Conservation (phyloP, 2,888 invertebrate genomes). For the Synanthedon formicaeformis region DNA sequence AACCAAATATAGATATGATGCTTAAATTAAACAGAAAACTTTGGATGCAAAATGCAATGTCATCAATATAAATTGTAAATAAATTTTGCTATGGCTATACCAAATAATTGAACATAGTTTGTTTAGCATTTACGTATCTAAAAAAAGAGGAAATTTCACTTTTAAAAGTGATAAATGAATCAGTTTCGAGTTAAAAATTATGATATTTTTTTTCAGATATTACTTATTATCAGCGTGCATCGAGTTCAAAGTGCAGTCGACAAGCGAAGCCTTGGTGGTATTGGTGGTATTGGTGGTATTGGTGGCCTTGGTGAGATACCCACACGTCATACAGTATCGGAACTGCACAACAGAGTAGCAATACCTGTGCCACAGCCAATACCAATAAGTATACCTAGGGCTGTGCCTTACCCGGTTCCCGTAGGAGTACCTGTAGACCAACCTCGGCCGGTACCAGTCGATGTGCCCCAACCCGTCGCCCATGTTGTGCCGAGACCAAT, state of each 20-base stretch:
- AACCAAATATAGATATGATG: too few relatives aligned
- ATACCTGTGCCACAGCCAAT: constrained; percentile 66
- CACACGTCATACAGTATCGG: constrained; percentile 46
- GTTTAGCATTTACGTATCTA: too few relatives aligned
- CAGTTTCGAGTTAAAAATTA: too few relatives aligned
- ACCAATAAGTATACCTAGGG: constrained; percentile 57
- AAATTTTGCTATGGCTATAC: too few relatives aligned
- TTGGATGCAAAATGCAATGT: too few relatives aligned
- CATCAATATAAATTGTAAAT: too few relatives aligned
- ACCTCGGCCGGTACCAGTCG: constrained; percentile 38
- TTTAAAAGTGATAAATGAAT: too few relatives aligned
- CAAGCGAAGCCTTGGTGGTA: constrained; percentile 3
- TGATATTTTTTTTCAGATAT: constrained; percentile 21
- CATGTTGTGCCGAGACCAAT: constrained; percentile 49
- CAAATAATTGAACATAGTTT: too few relatives aligned
- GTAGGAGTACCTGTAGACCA: constrained; percentile 55
- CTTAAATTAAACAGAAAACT: too few relatives aligned
- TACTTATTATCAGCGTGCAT: constrained; percentile 21
- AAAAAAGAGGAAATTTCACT: too few relatives aligned
- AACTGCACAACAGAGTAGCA: constrained; percentile 59
- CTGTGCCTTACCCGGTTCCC: constrained; percentile 59
- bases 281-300: not conserved
- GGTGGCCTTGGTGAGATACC: constrained; percentile 21
- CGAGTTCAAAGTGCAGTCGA: constrained; percentile 11
- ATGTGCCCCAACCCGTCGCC: constrained; percentile 55